A percentile compares a stretch with the other conserved stretches of the same genome.
These are phyloP conservation scores for Shinisaurus crocodilurus DNA, from an alignment of 2,113 vertebrate genomes.

Conservation along the genomic window DNA sequence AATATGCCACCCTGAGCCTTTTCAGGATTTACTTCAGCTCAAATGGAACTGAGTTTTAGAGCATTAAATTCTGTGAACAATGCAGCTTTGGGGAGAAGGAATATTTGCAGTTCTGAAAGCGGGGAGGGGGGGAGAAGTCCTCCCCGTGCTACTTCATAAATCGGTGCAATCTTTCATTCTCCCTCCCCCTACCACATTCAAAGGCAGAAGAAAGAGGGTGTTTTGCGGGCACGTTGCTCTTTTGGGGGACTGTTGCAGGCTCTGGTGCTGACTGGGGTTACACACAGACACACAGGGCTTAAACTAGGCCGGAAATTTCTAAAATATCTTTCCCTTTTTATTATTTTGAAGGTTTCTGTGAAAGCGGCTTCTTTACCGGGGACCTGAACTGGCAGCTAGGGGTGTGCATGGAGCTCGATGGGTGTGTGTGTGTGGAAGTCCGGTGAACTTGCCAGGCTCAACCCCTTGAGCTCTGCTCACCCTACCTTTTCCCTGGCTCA, in stretches of 20 bases:
- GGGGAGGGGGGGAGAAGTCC: background rate
- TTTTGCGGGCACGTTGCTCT: constrained; percentile 45
- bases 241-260: background rate
- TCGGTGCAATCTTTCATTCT: background rate
- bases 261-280: background rate
- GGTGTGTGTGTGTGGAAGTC: too few species aligned
- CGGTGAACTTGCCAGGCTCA: too few species aligned
- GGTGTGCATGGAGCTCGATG: too few species aligned
- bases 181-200: constrained; percentile 35
- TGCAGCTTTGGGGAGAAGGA: constrained; percentile 58
- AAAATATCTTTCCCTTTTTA: background rate
- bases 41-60: constrained; percentile 58
- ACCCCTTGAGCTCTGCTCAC: too few species aligned
- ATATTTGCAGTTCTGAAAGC: constrained; percentile 63
- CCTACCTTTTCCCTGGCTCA: too few species aligned
- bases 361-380: background rate
- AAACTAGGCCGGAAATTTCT: background rate
- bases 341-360: background rate
- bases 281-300: background rate
- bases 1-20: constrained; percentile 72
- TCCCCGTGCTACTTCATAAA: constrained; percentile 7
- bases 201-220: constrained; percentile 44
- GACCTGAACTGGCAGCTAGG: background rate
- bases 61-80: constrained; percentile 74
- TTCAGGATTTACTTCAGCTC: constrained; percentile 73